Percentiles rank a stretch among this genome's conserved stretches.
Conservation (phyloP, 2,113 vertebrate species). For the Bos javanicus region DNA sequence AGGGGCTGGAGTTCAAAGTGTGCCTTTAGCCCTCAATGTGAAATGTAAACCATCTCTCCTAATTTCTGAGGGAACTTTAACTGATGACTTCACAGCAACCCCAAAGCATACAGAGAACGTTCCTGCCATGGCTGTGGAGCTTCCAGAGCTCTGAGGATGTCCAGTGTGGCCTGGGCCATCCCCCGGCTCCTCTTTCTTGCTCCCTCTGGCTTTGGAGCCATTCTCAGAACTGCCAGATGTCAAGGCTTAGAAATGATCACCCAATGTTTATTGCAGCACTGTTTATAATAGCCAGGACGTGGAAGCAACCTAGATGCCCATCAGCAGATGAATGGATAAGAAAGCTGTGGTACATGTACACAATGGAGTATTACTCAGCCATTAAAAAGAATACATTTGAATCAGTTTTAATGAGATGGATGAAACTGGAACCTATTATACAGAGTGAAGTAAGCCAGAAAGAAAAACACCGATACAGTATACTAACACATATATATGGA, state of each 20-base stretch:
- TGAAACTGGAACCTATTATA: too few relatives aligned
- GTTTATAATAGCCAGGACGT: too few relatives aligned
- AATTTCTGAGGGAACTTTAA: conserved; percentile 30
- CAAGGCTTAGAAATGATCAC: background rate
- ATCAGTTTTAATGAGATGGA: too few relatives aligned
- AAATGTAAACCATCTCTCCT: conserved; percentile 36
- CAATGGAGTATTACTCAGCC: too few relatives aligned
- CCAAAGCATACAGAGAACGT: background rate
- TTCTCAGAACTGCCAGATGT: background rate
- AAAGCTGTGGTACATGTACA: too few relatives aligned
- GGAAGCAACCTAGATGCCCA: too few relatives aligned
- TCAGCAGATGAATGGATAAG: too few relatives aligned
- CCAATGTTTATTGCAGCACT: too few relatives aligned
- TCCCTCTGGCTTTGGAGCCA: background rate
- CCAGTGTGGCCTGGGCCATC: background rate
- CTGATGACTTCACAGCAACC: background rate
- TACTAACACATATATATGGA: too few relatives aligned
- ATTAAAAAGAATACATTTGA: too few relatives aligned
- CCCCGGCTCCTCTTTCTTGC: background rate
- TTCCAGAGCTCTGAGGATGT: background rate
- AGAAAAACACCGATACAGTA: too few relatives aligned
- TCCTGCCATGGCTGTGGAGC: conserved; percentile 43
- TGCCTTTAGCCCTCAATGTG: conserved; percentile 52
- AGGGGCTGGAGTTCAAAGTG: conserved; percentile 28
- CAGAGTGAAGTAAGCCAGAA: too few relatives aligned